These are phyloP conservation scores for Triplophysa tibetana DNA, from an alignment of 2,113 vertebrate genomes.

Conservation along the genomic window DNA sequence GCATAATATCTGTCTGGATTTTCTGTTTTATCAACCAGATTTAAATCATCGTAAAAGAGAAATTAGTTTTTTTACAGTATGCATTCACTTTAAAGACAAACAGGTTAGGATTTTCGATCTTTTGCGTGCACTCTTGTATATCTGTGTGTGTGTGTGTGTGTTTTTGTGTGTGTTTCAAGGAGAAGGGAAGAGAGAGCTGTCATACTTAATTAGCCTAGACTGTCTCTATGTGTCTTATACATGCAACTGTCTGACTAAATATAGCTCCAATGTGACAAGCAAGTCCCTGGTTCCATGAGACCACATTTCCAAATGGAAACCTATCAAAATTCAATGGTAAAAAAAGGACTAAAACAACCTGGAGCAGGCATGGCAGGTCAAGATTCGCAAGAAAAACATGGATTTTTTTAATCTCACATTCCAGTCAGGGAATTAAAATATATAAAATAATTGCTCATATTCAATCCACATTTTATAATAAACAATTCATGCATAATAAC, in stretches of 20 bases:
- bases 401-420: background rate
- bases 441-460: background rate
- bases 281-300: conserved; percentile 27
- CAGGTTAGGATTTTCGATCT: background rate
- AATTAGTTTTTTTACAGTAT: background rate
- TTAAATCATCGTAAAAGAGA: no score
- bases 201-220: conserved; percentile 50
- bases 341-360: conserved; percentile 11
- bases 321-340: conserved; percentile 12
- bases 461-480: background rate
- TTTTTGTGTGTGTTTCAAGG: conserved; percentile 21
- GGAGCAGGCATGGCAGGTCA: conserved; percentile 11
- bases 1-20: no score
- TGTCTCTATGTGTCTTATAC: conserved; percentile 46
- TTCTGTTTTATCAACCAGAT: no score
- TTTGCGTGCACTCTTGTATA: background rate
- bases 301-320: conserved; percentile 38
- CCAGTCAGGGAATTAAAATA: background rate
- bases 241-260: conserved; percentile 55
- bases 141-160: background rate
- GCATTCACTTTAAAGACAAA: background rate
- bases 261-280: conserved; percentile 50
- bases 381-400: background rate
- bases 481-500: background rate
- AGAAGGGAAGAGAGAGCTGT: conserved; percentile 49